Evolutionary conservation across 2,797 vertebrate genomes (phyloP).

Genomic region (Danio aesculapii): DNA sequence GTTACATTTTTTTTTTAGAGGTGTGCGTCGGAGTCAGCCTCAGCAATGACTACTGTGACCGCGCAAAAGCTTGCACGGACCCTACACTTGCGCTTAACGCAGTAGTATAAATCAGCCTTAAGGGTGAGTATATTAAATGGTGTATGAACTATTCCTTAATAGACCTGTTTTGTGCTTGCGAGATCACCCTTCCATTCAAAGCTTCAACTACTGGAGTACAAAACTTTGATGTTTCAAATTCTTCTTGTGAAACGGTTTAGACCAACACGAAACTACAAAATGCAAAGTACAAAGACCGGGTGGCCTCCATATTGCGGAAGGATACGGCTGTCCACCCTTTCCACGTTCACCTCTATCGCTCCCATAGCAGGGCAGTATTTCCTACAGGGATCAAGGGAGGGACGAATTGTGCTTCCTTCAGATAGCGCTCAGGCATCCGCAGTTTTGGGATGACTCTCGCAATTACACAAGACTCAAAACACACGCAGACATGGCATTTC

Average conservation of each 20-base stretch:
- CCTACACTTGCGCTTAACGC: no score
- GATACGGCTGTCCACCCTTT: constrained; percentile 56
- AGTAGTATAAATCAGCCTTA: no score
- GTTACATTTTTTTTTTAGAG: no score
- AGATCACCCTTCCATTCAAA: neutral
- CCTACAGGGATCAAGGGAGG: constrained; percentile 37
- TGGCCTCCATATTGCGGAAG: constrained; percentile 53
- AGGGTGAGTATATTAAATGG: neutral
- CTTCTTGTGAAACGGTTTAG: constrained; percentile 27
- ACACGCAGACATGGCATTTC: constrained; percentile 31
- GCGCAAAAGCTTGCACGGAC: no score
- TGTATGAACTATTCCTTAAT: neutral
- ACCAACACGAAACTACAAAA: neutral
- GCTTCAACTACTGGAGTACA: neutral
- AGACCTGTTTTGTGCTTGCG: neutral
- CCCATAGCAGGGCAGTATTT: constrained; percentile 37
- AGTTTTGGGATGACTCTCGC: constrained; percentile 10
- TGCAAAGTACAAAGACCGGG: constrained; percentile 15
- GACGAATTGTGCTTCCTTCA: constrained; percentile 55
- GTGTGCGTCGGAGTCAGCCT: no score
- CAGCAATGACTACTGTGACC: no score
- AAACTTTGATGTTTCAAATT: constrained; percentile 10
- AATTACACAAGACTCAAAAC: constrained; percentile 32
- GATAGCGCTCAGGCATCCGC: constrained; percentile 52
- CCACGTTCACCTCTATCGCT: constrained; percentile 33